Evolutionary conservation across 2,113 vertebrate species (phyloP).

Genomic region (Cariama cristata): DNA sequence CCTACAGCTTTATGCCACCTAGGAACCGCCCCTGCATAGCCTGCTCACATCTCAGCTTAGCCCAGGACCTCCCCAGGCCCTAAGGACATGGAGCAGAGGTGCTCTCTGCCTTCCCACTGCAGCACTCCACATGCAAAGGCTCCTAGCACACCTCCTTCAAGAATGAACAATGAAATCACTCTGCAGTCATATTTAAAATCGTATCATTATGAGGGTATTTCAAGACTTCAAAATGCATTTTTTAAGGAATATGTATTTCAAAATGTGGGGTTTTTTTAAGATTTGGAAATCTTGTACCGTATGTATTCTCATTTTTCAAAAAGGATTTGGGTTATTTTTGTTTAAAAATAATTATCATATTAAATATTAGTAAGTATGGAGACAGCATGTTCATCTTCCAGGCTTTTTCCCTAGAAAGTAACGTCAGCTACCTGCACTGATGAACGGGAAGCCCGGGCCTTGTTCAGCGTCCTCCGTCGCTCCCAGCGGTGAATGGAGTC

Average conservation of each 20-base stretch:
- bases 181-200: not conserved
- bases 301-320: not conserved
- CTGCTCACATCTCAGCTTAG: not conserved
- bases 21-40: not conserved
- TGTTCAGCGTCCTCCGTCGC: slow-evolving; percentile 91
- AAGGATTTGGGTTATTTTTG: not conserved
- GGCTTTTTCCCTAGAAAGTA: not conserved
- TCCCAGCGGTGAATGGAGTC: slow-evolving; percentile 98
- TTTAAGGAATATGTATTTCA: not conserved
- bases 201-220: not conserved
- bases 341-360: not conserved
- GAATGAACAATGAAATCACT: not conserved
- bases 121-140: not conserved
- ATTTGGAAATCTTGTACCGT: not conserved
- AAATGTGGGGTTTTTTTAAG: not conserved
- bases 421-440: slow-evolving; percentile 83
- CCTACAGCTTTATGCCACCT: not conserved
- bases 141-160: not conserved
- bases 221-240: not conserved
- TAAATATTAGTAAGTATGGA: not conserved
- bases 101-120: rapidly evolving
- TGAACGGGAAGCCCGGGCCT: slow-evolving; percentile 81
- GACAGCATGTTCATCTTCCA: not conserved
- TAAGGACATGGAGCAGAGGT: not conserved
- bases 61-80: not conserved